Evolutionary conservation across 1,140 invertebrate species (phyloP).

Genomic region (Drosophila paulistorum): DNA sequence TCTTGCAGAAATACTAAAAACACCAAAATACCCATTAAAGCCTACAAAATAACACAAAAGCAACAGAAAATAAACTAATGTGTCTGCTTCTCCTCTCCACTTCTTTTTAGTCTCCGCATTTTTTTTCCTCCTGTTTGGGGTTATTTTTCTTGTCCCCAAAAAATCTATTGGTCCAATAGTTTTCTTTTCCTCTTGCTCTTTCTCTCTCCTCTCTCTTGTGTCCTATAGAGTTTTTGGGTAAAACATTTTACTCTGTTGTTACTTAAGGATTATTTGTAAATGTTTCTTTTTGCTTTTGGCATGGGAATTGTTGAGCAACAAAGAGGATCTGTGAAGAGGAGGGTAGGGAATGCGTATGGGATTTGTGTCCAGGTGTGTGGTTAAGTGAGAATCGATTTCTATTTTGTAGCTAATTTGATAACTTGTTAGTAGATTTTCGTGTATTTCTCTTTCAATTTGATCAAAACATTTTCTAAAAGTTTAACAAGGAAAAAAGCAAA

Average conservation of each 20-base stretch:
- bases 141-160: slow-evolving; percentile 15
- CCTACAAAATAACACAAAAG: slow-evolving; percentile 14
- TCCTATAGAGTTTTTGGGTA: background rate
- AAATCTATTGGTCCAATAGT: slow-evolving; percentile 53
- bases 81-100: background rate
- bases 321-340: background rate
- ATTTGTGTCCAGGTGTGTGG: slow-evolving; percentile 6
- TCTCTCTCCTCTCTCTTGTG: slow-evolving; percentile 22
- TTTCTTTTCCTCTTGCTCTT: slow-evolving; percentile 14
- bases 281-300: slow-evolving; percentile 6
- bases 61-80: slow-evolving; percentile 71
- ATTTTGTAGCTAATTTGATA: background rate
- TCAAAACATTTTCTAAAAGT: no score
- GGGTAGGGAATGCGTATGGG: background rate
- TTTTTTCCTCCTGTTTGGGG: background rate
- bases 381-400: slow-evolving; percentile 2
- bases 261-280: slow-evolving; percentile 21
- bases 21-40: slow-evolving; percentile 34
- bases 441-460: no score
- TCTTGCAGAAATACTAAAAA: slow-evolving; percentile 41
- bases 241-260: slow-evolving; percentile 11
- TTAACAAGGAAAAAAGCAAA: no score
- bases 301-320: background rate
- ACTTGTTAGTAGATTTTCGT: no score
- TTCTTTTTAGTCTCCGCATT: background rate